Conservation (phyloP, 1,140 invertebrate species). For the Hyles euphorbiae region DNA sequence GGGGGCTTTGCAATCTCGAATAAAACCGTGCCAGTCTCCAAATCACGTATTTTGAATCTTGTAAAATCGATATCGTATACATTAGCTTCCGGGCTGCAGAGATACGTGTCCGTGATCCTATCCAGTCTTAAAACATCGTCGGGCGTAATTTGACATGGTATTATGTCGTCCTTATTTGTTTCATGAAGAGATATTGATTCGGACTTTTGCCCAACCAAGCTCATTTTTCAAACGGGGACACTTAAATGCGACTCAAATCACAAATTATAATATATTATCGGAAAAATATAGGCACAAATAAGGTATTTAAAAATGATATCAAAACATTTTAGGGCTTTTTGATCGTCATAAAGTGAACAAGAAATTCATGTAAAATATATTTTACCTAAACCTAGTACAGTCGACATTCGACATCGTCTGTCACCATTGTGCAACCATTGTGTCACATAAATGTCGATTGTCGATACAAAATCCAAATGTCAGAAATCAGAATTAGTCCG, state of each 20-base stretch:
- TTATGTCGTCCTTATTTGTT: constrained; percentile 48
- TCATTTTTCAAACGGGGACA: constrained; percentile 43
- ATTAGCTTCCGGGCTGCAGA: constrained; percentile 96
- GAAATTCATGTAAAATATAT: too few relatives aligned
- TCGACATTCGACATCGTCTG: too few relatives aligned
- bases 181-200: constrained; percentile 63
- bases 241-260: not conserved
- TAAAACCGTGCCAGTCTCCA: constrained; percentile 93
- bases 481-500: too few relatives aligned
- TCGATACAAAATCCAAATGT: too few relatives aligned
- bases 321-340: constrained; percentile 23
- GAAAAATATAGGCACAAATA: constrained; percentile 34
- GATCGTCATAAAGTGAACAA: too few relatives aligned
- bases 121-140: constrained; percentile 79
- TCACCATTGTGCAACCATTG: too few relatives aligned
- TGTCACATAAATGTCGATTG: too few relatives aligned
- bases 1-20: constrained; percentile 98
- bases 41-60: constrained; percentile 96
- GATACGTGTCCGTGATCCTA: constrained; percentile 83
- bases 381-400: too few relatives aligned
- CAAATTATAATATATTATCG: constrained; percentile 14
- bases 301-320: constrained; percentile 18
- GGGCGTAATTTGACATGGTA: constrained; percentile 73
- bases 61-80: constrained; percentile 99
- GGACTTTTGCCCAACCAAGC: constrained; percentile 67